Evolutionary conservation across 2,113 vertebrate species (phyloP).

Genomic region (Rynchops niger): DNA sequence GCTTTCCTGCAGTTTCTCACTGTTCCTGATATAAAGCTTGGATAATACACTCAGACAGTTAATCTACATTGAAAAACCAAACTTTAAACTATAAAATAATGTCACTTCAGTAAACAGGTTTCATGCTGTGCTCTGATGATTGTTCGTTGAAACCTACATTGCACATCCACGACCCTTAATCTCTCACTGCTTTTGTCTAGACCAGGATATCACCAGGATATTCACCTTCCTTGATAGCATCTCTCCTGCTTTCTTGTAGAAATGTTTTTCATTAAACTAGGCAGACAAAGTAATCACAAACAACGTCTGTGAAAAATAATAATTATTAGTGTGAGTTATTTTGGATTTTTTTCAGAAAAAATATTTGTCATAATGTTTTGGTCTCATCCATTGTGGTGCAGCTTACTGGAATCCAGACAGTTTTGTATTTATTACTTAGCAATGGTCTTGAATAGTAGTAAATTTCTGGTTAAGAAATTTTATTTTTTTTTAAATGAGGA

Average conservation of each 20-base stretch:
- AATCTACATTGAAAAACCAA: neutral
- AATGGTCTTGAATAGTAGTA: neutral
- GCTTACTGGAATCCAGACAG: neutral
- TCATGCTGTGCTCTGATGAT: neutral
- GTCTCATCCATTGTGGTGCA: fast-evolving
- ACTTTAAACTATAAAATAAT: neutral
- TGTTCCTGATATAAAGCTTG: neutral
- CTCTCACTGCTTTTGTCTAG: neutral
- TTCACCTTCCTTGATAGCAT: neutral
- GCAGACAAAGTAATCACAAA: neutral
- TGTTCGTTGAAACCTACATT: neutral
- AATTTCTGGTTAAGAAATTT: neutral
- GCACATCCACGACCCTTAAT: neutral
- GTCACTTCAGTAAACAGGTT: neutral
- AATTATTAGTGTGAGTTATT: neutral
- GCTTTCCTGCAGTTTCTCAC: neutral
- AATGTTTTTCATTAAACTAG: neutral
- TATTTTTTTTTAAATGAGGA: neutral
- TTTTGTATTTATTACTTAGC: neutral
- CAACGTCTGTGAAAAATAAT: neutral
- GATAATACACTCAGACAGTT: neutral
- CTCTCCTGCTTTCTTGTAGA: neutral
- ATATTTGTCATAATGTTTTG: neutral
- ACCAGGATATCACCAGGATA: neutral
- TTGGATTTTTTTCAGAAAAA: neutral